phyloP scores from a whole-genome alignment of 2,888 invertebrate genomes.

The Strigamia maritima region DNA sequence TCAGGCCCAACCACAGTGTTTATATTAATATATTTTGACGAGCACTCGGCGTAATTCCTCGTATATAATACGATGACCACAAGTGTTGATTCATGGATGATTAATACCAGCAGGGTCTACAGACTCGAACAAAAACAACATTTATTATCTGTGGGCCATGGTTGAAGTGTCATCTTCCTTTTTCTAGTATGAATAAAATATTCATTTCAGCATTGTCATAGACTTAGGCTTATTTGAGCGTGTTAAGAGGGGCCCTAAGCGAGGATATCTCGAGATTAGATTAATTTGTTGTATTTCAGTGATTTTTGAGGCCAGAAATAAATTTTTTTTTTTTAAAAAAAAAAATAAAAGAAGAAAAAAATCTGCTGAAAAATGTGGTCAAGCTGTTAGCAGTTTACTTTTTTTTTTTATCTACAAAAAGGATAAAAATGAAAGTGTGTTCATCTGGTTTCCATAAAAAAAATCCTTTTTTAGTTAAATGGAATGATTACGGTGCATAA shows the following conservation, averaged over 20 bases:
- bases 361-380: neutral
- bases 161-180: neutral
- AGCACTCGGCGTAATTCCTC: neutral
- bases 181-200: neutral
- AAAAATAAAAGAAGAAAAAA: neutral
- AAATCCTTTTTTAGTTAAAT: neutral
- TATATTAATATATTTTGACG: neutral
- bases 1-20: too few species aligned
- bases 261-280: neutral
- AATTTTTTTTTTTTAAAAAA: neutral
- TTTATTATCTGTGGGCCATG: neutral
- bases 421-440: neutral
- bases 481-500: slow-evolving; percentile 14
- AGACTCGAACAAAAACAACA: neutral
- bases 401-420: neutral
- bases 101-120: neutral
- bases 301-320: neutral
- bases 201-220: neutral
- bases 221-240: neutral
- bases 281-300: neutral
- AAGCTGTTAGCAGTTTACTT: neutral
- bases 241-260: neutral
- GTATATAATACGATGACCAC: neutral
- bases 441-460: neutral
- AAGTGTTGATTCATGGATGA: slow-evolving; percentile 11